These are phyloP conservation scores for Kryptolebias marmoratus DNA, from an alignment of 2,113 vertebrate genomes.

Conservation along the genomic window DNA sequence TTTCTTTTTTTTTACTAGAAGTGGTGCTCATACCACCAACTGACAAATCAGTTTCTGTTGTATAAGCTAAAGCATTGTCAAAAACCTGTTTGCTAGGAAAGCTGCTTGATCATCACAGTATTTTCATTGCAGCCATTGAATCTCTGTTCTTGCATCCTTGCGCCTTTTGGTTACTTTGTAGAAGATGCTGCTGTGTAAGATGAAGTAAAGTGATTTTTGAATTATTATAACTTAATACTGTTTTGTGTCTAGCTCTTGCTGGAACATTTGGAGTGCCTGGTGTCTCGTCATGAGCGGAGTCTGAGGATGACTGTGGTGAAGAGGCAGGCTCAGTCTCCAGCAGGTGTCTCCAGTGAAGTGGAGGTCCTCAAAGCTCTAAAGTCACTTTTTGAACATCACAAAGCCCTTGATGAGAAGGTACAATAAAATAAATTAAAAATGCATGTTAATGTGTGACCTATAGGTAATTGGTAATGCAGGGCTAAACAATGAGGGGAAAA, in stretches of 20 bases:
- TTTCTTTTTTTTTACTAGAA: conserved; percentile 16
- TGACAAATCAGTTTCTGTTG: not conserved
- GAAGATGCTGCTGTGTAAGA: not conserved
- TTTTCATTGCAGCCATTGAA: too few relatives aligned
- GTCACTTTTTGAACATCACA: conserved; percentile 98
- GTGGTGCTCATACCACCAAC: conserved; percentile 17
- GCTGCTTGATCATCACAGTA: too few relatives aligned
- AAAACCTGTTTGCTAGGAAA: not conserved
- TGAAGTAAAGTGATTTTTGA: not conserved
- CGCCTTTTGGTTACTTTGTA: not conserved
- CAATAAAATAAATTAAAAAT: not conserved
- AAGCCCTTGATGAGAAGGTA: conserved; percentile 97
- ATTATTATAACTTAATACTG: not conserved
- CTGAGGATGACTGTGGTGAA: conserved; percentile 98
- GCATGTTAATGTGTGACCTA: not conserved
- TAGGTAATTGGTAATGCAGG: not conserved
- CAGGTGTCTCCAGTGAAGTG: conserved; percentile 97
- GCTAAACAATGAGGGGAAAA: not conserved
- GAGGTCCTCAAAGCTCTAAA: conserved; percentile 98
- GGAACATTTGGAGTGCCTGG: conserved; percentile 96
- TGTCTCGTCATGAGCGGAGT: conserved; percentile 94
- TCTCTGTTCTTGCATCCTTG: too few relatives aligned
- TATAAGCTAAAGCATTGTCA: conserved; percentile 8
- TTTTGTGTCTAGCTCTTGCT: conserved; percentile 84
- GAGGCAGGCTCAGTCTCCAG: conserved; percentile 94